phyloP scores from a whole-genome alignment of 2,113 vertebrate species.

The Hippolais icterina region DNA sequence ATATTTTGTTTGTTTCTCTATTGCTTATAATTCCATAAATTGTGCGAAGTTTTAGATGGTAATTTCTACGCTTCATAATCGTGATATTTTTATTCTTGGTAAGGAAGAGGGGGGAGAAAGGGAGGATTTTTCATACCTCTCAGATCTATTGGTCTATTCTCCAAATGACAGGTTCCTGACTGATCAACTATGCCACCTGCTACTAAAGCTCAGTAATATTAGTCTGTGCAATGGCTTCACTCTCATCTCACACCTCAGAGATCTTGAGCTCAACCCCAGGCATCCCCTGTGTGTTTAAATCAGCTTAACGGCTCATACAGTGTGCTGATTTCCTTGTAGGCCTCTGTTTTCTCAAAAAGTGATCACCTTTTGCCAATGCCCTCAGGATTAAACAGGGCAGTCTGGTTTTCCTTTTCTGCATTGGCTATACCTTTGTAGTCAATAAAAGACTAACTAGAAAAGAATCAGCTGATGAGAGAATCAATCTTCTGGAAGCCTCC shows the following conservation, averaged over 20 bases:
- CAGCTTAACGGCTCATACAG: constrained; percentile 92
- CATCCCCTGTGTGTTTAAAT: constrained; percentile 94
- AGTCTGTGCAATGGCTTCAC: constrained; percentile 87
- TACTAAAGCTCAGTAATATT: constrained; percentile 86
- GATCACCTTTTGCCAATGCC: constrained; percentile 97
- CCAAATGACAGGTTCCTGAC: constrained; percentile 83
- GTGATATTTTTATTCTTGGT: constrained; percentile 62
- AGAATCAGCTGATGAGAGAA: constrained; percentile 96
- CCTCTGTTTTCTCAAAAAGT: constrained; percentile 94
- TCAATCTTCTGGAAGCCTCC: constrained; percentile 99
- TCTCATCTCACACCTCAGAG: constrained; percentile 86
- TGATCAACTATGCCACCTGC: constrained; percentile 84
- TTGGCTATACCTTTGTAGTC: constrained; percentile 94
- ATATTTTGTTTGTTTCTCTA: not conserved
- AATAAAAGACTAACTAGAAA: constrained; percentile 99
- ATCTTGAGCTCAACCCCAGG: constrained; percentile 86
- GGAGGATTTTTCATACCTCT: constrained; percentile 77
- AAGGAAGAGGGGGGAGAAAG: constrained; percentile 34
- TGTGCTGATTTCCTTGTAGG: constrained; percentile 95
- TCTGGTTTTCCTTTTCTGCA: constrained; percentile 84
- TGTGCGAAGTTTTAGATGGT: constrained; percentile 31
- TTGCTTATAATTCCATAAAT: constrained; percentile 13
- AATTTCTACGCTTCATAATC: constrained; percentile 68
- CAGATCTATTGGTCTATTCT: constrained; percentile 81
- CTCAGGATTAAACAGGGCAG: constrained; percentile 95